These are phyloP conservation scores for Nebria ingens DNA, from an alignment of 1,140 invertebrate genomes.

Conservation along the genomic window DNA sequence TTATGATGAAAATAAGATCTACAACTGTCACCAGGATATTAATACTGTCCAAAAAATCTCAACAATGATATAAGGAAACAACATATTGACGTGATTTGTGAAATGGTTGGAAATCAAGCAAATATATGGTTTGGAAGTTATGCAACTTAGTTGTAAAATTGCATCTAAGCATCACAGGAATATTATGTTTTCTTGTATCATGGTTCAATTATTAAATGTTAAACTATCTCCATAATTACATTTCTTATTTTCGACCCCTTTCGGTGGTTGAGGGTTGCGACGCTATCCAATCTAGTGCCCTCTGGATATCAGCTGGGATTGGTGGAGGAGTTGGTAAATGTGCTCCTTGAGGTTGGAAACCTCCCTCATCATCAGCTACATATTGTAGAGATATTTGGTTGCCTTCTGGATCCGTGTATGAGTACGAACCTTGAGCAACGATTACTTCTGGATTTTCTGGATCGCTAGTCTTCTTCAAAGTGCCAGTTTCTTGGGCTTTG, in stretches of 20 bases:
- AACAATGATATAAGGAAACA: no score
- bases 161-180: no score
- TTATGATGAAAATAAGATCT: no score
- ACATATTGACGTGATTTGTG: no score
- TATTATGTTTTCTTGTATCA: no score
- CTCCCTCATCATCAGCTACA: slow-evolving; percentile 65
- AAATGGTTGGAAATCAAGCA: no score
- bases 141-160: no score
- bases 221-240: no score
- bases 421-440: slow-evolving; percentile 59
- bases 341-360: slow-evolving; percentile 59
- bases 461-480: slow-evolving; percentile 48
- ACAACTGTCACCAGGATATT: no score
- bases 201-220: no score
- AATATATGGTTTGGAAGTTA: no score
- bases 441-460: slow-evolving; percentile 49
- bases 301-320: slow-evolving; percentile 65
- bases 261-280: slow-evolving; percentile 32
- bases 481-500: slow-evolving; percentile 52
- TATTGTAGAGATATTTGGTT: slow-evolving; percentile 65
- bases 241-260: slow-evolving; percentile 21
- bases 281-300: slow-evolving; percentile 55
- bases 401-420: slow-evolving; percentile 73
- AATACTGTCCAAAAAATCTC: no score
- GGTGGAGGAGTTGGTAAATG: slow-evolving; percentile 64